Evolutionary conservation across 2,797 vertebrate species (phyloP), one percentile per base, ranked within the genome.

Genomic region (Pelodytes ibericus): DNA sequence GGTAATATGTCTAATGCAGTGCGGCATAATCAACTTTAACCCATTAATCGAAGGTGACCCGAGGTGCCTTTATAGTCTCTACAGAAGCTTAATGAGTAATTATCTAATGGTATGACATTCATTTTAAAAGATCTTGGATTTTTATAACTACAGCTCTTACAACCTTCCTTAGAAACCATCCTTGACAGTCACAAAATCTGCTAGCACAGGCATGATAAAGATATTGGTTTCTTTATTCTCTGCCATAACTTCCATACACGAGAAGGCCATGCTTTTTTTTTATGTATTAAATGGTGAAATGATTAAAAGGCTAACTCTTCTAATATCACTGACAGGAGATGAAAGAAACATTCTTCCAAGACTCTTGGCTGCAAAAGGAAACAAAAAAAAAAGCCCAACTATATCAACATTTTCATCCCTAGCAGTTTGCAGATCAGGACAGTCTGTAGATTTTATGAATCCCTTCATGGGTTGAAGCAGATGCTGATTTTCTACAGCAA

Each of bases 11-110:
- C 15, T 27, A 29, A 60, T 31, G 27, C 24, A 41, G 10, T 44
- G 11, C 44, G 36, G 36, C 62, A 65, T 41, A 44, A n/a, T 44
- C 33, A 39, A 44, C 36, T 65, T 65, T 65, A 65, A 65, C 62
- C 62, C 24, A 27, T 44, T 65, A 39, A 65, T 65, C 22, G 18
- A 65, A 25, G 15, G 62, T 65, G 62, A 65, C 24, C 62, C 27
- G 22, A 22, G n/a, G 18, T 63, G 61, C 33, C 61, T 36, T 63
- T 63, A n/a, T 61, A 31, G 25, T 61, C 27, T 15, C 59, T 61
- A 33, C 59, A n/a, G 30, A 16, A 61, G 27, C 16, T 8, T 36
- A 24, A 3, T 36, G 60, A 41, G 60, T 39, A 63, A 63, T 63
- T 63, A 63, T 39, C 30, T 24, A 15, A 24, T 39, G 31, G 30